phyloP scores from a whole-genome alignment of 2,888 invertebrate species.

The Agrotis puta region DNA sequence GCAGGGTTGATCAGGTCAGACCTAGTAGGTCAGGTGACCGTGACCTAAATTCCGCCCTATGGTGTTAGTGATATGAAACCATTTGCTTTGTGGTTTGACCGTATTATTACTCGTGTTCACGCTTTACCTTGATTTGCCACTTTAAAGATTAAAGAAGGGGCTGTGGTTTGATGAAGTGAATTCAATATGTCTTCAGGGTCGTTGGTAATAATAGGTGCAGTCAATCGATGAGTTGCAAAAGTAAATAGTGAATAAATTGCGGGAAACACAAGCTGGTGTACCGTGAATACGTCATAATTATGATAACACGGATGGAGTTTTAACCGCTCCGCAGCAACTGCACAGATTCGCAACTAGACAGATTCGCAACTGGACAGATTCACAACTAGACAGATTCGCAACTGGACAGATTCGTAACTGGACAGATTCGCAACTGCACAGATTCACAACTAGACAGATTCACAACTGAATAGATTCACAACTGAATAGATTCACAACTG shows the following conservation, averaged over 20 bases:
- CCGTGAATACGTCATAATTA: not conserved
- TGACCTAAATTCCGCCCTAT: constrained; percentile 57
- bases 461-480: too few relatives aligned
- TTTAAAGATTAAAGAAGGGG: constrained; percentile 42
- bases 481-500: too few relatives aligned
- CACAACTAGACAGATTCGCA: too few relatives aligned
- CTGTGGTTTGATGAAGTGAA: constrained; percentile 10
- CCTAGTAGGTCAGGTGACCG: constrained; percentile 62
- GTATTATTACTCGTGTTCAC: constrained; percentile 24
- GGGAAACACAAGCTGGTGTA: not conserved
- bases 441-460: too few relatives aligned
- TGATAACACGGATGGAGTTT: not conserved
- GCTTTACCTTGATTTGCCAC: constrained; percentile 35
- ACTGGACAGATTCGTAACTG: too few relatives aligned
- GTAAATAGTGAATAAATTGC: not conserved
- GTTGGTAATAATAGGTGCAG: not conserved
- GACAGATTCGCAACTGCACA: too few relatives aligned
- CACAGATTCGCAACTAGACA: too few relatives aligned
- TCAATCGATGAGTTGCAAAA: constrained; percentile 13
- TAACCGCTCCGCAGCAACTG: too few relatives aligned
- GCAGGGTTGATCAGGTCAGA: constrained; percentile 63
- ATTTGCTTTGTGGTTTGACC: constrained; percentile 41
- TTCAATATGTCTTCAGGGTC: constrained; percentile 12
- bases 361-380: too few relatives aligned
- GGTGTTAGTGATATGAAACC: constrained; percentile 45